Conservation (phyloP, 1,140 invertebrate species). For the Sminthurinus signatus region DNA sequence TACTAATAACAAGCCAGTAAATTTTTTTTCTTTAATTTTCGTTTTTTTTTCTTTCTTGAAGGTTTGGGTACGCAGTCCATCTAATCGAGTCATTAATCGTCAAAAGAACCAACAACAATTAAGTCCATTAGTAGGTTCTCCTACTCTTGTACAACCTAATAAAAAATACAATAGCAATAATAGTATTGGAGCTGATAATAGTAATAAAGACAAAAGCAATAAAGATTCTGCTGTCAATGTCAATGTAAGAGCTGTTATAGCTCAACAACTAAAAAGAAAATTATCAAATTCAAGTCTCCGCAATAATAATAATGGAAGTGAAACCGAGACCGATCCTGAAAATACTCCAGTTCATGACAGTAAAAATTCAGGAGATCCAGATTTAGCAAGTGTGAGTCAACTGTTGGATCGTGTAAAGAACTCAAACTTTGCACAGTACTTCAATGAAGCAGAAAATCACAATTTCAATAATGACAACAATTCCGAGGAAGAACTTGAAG, state of each 20-base stretch:
- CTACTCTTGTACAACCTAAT: conserved; percentile 36
- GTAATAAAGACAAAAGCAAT: conserved; percentile 13
- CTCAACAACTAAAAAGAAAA: conserved; percentile 63
- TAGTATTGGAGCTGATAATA: no score
- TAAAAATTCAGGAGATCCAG: conserved; percentile 44
- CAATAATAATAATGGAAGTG: conserved; percentile 28
- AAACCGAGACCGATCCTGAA: conserved; percentile 43
- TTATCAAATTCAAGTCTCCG: conserved; percentile 42
- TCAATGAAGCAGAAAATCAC: conserved; percentile 39
- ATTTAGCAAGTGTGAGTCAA: conserved; percentile 68
- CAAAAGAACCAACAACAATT: conserved; percentile 44
- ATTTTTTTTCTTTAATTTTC: no score
- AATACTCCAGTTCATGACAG: conserved; percentile 17
- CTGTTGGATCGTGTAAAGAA: conserved; percentile 71
- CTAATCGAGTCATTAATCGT: conserved; percentile 51
- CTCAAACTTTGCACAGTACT: conserved; percentile 56
- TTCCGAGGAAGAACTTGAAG: conserved; percentile 41
- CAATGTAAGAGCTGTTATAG: conserved; percentile 70
- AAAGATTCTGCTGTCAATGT: conserved; percentile 51
- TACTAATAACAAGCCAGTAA: no score
- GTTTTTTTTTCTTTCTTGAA: no score
- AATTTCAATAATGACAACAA: conserved; percentile 43
- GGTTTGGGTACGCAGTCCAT: conserved; percentile 54
- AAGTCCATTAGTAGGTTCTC: conserved; percentile 35
- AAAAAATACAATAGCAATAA: conserved; percentile 27